A percentile compares a stretch with the other conserved stretches of the same genome.
phyloP scores from a whole-genome alignment of 2,113 vertebrate species.

The Caretta caretta region DNA sequence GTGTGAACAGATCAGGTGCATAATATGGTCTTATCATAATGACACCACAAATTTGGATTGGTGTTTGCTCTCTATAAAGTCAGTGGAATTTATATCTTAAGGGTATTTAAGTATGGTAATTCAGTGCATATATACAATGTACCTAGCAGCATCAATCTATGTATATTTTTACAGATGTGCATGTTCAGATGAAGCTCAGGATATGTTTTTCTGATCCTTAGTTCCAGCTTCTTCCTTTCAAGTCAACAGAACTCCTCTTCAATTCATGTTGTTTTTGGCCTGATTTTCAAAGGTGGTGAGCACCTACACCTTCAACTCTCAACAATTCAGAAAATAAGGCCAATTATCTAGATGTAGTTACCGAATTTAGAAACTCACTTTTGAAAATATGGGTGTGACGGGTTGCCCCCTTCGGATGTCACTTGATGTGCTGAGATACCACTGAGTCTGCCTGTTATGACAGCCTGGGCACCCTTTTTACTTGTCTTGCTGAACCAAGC shows the following conservation, averaged over 20 bases:
- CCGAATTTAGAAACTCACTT: background rate
- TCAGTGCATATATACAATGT: background rate
- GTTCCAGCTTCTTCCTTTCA: background rate
- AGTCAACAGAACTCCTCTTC: background rate
- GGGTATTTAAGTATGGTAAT: background rate
- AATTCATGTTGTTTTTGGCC: background rate
- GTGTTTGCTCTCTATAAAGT: background rate
- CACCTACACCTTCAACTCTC: background rate
- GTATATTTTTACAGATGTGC: background rate
- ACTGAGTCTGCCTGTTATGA: too few species aligned
- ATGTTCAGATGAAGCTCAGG: background rate
- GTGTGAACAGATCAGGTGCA: background rate
- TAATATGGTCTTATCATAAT: background rate
- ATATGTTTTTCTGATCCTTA: background rate
- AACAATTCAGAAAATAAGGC: background rate
- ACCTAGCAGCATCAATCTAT: background rate
- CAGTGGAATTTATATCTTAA: background rate
- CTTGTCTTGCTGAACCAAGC: too few species aligned
- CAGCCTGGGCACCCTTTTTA: too few species aligned
- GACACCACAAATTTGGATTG: background rate
- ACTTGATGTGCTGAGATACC: too few species aligned
- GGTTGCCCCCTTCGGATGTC: too few species aligned
- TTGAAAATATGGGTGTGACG: background rate
- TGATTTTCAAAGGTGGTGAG: background rate
- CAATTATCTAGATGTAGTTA: background rate